A percentile compares a stretch with the other conserved stretches of the same genome.
phyloP scores from a whole-genome alignment of 1,140 invertebrate species.

The Schlechtendalia chinensis region DNA sequence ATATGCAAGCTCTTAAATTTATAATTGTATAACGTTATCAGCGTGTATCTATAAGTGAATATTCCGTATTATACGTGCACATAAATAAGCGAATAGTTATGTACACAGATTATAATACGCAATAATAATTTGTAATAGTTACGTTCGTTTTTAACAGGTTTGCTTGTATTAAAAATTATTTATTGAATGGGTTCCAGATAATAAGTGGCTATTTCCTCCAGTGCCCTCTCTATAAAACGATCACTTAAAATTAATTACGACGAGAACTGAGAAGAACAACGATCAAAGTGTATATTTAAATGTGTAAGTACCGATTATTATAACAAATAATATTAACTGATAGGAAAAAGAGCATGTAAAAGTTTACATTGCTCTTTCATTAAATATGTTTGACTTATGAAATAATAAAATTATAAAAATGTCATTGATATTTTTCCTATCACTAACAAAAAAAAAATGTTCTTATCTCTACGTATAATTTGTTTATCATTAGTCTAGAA shows the following conservation, averaged over 20 bases:
- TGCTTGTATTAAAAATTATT: slow-evolving; percentile 1
- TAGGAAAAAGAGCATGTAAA: neutral
- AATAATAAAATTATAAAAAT: too few species aligned
- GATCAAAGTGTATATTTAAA: neutral
- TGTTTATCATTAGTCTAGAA: too few species aligned
- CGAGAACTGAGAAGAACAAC: neutral
- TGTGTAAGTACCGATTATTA: neutral
- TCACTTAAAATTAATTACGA: slow-evolving; percentile 23
- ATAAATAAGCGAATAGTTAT: neutral
- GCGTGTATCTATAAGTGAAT: neutral
- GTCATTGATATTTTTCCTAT: too few species aligned
- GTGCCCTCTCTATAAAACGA: neutral
- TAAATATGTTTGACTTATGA: too few species aligned
- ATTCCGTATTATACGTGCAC: neutral
- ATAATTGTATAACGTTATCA: neutral
- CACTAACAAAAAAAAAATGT: too few species aligned
- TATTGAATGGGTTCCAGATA: slow-evolving; percentile 1
- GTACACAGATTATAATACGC: neutral
- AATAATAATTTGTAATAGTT: neutral
- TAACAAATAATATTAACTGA: neutral
- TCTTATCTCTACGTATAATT: too few species aligned
- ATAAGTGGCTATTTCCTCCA: slow-evolving; percentile 26
- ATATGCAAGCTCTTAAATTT: neutral
- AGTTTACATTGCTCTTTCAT: too few species aligned
- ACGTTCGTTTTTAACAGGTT: neutral